These are phyloP conservation scores for Coracias cyanogaster DNA, from an alignment of 2,797 vertebrate genomes.

Conservation along the genomic window DNA sequence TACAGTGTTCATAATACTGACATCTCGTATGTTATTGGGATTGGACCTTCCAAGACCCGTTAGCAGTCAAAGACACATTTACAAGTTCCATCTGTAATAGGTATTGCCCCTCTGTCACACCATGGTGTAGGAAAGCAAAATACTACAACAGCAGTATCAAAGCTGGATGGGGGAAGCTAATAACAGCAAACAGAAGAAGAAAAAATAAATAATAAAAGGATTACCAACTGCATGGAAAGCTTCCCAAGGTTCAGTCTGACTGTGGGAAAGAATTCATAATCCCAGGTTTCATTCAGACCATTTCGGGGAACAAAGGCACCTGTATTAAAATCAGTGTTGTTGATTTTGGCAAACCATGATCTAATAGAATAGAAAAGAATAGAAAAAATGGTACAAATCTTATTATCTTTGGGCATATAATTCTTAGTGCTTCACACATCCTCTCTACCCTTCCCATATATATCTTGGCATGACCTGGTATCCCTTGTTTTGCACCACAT, in stretches of 20 bases:
- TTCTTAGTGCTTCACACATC: not conserved
- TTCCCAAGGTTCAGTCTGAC: not conserved
- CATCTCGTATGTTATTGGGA: not conserved
- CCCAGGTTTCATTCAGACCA: constrained; percentile 8
- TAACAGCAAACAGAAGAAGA: not conserved
- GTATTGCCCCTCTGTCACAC: not conserved
- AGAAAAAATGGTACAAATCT: not conserved
- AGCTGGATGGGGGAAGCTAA: not conserved
- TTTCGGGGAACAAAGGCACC: constrained; percentile 54
- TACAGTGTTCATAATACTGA: not conserved
- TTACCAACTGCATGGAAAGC: not conserved
- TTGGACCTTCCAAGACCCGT: not conserved
- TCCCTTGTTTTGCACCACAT: not conserved
- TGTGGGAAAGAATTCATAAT: constrained; percentile 36
- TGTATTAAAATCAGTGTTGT: constrained; percentile 21
- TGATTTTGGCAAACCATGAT: not conserved
- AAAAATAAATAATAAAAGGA: constrained; percentile 12
- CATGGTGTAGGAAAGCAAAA: not conserved
- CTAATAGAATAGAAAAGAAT: not conserved
- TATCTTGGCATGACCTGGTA: not conserved
- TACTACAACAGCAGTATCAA: not conserved
- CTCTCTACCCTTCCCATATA: not conserved
- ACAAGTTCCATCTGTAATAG: not conserved
- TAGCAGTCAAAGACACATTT: not conserved
- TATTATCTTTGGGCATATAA: not conserved